Conservation (phyloP, 2,797 vertebrate species). For the Pagetopsis macropterus region DNA sequence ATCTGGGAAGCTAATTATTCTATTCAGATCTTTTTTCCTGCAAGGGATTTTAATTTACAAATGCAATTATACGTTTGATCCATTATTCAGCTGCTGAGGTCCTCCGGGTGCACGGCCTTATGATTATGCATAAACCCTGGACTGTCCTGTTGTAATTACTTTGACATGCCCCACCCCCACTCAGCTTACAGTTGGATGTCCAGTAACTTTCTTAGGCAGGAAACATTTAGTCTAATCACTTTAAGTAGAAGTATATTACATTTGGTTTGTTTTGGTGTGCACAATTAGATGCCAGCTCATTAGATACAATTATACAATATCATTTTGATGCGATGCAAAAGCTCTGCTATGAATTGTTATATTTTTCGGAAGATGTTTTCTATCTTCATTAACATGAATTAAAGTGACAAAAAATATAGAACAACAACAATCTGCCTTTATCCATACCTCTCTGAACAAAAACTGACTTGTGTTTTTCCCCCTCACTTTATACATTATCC, state of each 20-base stretch:
- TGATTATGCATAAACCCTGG: slow-evolving; percentile 79
- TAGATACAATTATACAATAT: background rate
- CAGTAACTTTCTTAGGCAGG: slow-evolving; percentile 28
- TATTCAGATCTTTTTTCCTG: slow-evolving; percentile 48
- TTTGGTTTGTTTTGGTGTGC: background rate
- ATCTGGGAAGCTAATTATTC: slow-evolving; percentile 55
- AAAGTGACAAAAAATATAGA: background rate
- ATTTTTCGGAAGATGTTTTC: background rate
- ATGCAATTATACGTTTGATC: slow-evolving; percentile 84
- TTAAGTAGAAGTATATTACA: background rate
- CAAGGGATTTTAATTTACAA: slow-evolving; percentile 83
- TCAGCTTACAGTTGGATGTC: slow-evolving; percentile 31
- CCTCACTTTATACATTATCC: background rate
- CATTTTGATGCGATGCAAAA: background rate
- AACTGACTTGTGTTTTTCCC: background rate
- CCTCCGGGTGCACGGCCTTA: slow-evolving; percentile 60
- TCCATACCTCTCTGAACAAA: background rate
- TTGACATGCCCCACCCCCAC: slow-evolving; percentile 52
- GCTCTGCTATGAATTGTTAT: background rate
- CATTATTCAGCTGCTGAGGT: slow-evolving; percentile 79
- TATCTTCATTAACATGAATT: background rate
- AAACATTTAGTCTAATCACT: slow-evolving; percentile 7
- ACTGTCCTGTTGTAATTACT: slow-evolving; percentile 80
- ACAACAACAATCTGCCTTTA: too few species aligned
- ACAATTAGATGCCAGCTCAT: background rate